phyloP scores from a whole-genome alignment of 2,888 invertebrate genomes.

The Aphodius granarius region DNA sequence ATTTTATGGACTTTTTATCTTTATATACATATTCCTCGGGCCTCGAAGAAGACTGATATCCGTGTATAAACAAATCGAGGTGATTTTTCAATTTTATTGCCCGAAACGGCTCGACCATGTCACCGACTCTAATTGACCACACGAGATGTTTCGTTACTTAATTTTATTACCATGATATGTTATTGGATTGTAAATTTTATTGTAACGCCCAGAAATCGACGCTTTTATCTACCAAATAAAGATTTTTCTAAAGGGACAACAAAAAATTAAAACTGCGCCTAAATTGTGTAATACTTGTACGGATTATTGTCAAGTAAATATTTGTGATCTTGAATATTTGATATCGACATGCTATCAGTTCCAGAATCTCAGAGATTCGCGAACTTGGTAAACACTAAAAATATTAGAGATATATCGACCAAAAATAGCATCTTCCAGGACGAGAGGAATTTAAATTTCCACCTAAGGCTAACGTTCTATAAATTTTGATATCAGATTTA shows the following conservation, averaged over 20 bases:
- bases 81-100: slow-evolving; percentile 7
- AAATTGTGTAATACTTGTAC: neutral
- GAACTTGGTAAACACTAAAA: neutral
- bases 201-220: neutral
- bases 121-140: neutral
- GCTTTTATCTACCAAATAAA: too few relatives aligned
- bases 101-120: neutral
- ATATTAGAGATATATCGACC: too few relatives aligned
- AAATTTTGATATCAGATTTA: slow-evolving; percentile 14
- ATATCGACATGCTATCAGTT: neutral
- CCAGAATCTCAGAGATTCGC: neutral
- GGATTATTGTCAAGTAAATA: neutral
- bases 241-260: neutral
- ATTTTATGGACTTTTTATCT: slow-evolving; percentile 26
- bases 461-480: slow-evolving; percentile 14
- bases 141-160: neutral
- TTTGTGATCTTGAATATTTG: neutral
- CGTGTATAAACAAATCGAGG: neutral
- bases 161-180: neutral
- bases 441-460: too few relatives aligned
- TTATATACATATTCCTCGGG: slow-evolving; percentile 5
- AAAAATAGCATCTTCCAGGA: too few relatives aligned
- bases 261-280: neutral
- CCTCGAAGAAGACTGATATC: neutral
- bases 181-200: neutral